Evolutionary conservation across 2,888 invertebrate genomes (phyloP).

Genomic region (Eucera pruinosa): DNA sequence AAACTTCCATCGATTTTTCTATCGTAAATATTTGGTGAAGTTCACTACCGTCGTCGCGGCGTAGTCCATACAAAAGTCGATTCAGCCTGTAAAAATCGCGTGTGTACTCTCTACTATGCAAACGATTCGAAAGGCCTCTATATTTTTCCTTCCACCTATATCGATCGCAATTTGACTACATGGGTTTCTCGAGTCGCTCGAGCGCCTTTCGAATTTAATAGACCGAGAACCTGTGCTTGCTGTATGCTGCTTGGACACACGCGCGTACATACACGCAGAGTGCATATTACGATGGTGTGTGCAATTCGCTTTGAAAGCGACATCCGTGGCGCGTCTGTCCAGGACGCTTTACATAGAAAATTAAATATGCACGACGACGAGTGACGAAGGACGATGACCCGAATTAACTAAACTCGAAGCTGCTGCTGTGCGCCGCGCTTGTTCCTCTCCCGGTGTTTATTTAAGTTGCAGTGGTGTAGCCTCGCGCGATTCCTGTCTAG

Average conservation of each 20-base stretch:
- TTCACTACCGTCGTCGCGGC: not conserved
- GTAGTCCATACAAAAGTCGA: not conserved
- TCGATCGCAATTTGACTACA: conserved; percentile 45
- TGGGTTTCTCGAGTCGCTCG: conserved; percentile 32
- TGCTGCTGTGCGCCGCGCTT: conserved; percentile 53
- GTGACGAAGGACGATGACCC: conserved; percentile 75
- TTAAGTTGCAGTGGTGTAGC: conserved; percentile 68
- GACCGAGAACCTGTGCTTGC: conserved; percentile 38
- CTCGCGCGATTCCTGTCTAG: conserved; percentile 37
- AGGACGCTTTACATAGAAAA: conserved; percentile 59
- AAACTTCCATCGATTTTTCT: conserved; percentile 54
- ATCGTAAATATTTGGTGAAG: conserved; percentile 46
- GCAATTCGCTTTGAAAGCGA: conserved; percentile 54
- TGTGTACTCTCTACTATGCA: not conserved
- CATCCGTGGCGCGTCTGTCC: conserved; percentile 39
- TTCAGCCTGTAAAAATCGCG: not conserved
- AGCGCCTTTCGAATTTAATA: conserved; percentile 49
- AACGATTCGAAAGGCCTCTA: not conserved
- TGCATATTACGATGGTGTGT: conserved; percentile 36
- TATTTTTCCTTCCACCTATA: conserved; percentile 13
- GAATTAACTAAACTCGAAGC: conserved; percentile 74
- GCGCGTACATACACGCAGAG: conserved; percentile 25
- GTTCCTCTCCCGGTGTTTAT: conserved; percentile 65
- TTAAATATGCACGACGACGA: conserved; percentile 65
- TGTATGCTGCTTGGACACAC: too few species aligned